Evolutionary conservation across 2,113 vertebrate genomes (phyloP), one percentile per base, ranked within the genome.

Genomic region (Erythrocebus patas): DNA sequence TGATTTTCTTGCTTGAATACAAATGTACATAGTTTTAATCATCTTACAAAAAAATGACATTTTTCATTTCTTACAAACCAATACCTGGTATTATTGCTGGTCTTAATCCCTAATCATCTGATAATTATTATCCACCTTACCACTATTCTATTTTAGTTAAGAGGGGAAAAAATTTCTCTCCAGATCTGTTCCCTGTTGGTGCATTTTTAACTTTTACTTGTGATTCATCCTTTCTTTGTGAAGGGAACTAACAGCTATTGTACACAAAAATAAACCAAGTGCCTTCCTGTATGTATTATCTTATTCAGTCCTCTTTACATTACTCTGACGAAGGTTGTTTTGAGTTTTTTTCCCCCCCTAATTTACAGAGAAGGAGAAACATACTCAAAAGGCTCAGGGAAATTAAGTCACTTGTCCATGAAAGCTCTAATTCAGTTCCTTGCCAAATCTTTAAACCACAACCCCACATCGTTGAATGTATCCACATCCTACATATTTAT

Each of bases 141-240:
- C 59, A 82, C 16, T 97, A 22, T 76, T 73, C 5, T 80, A 8
- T 84, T 80, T 45, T 81, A 75, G 25, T 55, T 86, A 20, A 35
- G 40, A 9, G 14, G 10, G 59, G 3, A 0, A 8, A 18, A 30
- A 20, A 23, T 59, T 27, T 79, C 22, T 35, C 48, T 94, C 25
- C n/a, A 59, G 52, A 43, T 27, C n/a, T 66, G 35, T 20, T 72
- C 9, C 20, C 12, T 48, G 17, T 40, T 86, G 43, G 38, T 83
- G 35, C 59, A 20, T 82, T 72, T 92, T 80, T 84, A 16, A 61
- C 23, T 90, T 95, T 89, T 81, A 92, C 57, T 85, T 95, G 68
- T 59, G 25, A 78, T 40, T 75, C 9, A 61, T 52, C n/a, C 13
- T 76, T 86, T 25, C n/a, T 73, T 40, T 88, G 8, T 87, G 25